Evolutionary conservation across 2,113 vertebrate species (phyloP), one percentile per base, ranked within the genome.

Genomic region (Odobenus rosmarus): DNA sequence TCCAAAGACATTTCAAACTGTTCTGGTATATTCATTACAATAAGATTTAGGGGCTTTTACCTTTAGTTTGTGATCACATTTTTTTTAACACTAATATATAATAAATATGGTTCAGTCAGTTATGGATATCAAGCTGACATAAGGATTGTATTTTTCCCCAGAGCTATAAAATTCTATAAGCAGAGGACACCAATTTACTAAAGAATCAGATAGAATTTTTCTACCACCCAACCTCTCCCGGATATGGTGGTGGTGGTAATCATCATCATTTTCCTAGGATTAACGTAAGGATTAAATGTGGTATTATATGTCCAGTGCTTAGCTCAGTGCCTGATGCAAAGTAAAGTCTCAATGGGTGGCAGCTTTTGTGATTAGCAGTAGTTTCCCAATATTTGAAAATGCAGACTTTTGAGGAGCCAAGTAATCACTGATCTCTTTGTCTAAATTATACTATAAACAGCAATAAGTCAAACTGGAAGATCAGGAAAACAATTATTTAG

Each of bases 401-500:
- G 67, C 1, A 90, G 21, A 87, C 46, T 23, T 53, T 33, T 93
- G 42, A 97, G 61, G 3, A 80, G 28, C 28, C 46, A 94, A 42
- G 11, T 36, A 90, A 72, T 93, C 64, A 90, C 21, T 85, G 26
- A 88, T 79, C 36, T 76, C 14, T 51, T 74, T 64, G 49, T 59
- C 61, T 92, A 85, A 81, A 92, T 74, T 79, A 87, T 36, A 93
- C 51, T 57, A 72, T 14, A 83, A 64, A 57, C 23, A 82, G 46
- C 4, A 15, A 42, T 84, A 46, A 76, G 31, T 85, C 53, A 93
- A 95, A 90, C 7, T 53, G 15, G 74, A 86, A 91, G 36, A 85
- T 1, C 24, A 85, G 13, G 71, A 89, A 97, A 96, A 92, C 77
- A 94, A 96, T 42, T 83, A 92, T 80, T 88, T 84, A 74, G 31